phyloP scores from a whole-genome alignment of 2,113 vertebrate species.

The Prunella himalayana region DNA sequence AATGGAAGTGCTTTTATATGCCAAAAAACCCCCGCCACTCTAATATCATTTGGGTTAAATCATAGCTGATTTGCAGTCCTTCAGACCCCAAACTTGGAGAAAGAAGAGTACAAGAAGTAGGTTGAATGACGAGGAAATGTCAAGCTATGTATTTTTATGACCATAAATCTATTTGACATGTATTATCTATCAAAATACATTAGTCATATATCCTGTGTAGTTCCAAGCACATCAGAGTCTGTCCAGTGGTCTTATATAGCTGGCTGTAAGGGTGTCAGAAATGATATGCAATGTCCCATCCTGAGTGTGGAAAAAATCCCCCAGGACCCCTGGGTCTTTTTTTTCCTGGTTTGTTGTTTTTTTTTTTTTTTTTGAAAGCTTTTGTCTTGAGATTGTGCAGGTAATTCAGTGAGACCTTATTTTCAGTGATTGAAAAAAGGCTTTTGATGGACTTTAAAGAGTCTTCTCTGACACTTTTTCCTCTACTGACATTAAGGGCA shows the following conservation, averaged over 20 bases:
- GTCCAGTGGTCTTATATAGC: neutral
- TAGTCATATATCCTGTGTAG: neutral
- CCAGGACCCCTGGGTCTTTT: neutral
- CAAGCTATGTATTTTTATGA: neutral
- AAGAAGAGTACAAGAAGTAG: neutral
- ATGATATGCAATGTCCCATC: fast-evolving
- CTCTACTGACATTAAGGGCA: neutral
- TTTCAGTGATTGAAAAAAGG: neutral
- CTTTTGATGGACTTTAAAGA: neutral
- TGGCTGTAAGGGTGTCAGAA: neutral
- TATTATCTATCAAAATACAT: neutral
- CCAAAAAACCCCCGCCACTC: fast-evolving
- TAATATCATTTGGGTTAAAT: neutral
- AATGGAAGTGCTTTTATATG: neutral
- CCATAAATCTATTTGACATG: neutral
- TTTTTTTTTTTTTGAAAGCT: neutral
- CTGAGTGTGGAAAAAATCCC: neutral
- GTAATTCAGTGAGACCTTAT: neutral
- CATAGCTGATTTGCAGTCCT: neutral
- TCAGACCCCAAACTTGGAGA: neutral
- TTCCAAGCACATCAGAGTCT: neutral
- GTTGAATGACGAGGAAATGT: neutral
- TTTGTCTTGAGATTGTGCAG: neutral
- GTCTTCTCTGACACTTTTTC: neutral
- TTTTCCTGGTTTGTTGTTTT: neutral